Evolutionary conservation across 2,888 invertebrate species (phyloP).

Genomic region (Colostygia pectinataria): DNA sequence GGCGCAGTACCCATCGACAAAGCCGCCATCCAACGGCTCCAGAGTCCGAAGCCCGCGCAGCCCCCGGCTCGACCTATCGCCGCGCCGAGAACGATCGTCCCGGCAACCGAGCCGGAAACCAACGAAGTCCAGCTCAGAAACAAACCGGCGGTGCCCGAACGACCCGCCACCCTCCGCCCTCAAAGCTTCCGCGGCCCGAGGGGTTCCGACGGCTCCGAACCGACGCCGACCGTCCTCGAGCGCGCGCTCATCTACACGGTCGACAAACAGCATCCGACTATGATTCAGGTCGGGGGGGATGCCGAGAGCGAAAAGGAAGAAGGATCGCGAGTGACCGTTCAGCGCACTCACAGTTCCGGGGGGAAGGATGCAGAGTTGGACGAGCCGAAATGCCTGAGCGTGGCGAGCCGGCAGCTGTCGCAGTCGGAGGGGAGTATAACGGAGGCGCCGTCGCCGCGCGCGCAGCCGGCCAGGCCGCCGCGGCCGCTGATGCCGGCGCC

Average conservation of each 20-base stretch:
- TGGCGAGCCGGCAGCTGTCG: constrained; percentile 74
- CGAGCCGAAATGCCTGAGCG: constrained; percentile 59
- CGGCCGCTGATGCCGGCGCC: constrained; percentile 62
- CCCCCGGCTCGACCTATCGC: constrained; percentile 79
- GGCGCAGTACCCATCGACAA: constrained; percentile 45
- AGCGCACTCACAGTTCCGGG: constrained; percentile 75
- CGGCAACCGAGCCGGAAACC: constrained; percentile 51
- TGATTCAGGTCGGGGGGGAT: constrained; percentile 81
- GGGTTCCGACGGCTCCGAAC: constrained; percentile 46
- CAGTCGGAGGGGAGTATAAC: constrained; percentile 85
- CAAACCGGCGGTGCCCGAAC: constrained; percentile 92
- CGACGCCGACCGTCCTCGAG: constrained; percentile 81
- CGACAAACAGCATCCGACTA: constrained; percentile 89
- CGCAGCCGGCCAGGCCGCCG: constrained; percentile 58
- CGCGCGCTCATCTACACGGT: constrained; percentile 88
- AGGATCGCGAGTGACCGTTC: constrained; percentile 60
- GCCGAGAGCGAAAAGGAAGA: constrained; percentile 47
- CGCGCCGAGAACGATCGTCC: constrained; percentile 70
- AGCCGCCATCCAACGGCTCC: constrained; percentile 43
- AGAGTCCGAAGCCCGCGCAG: constrained; percentile 72
- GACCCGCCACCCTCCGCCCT: constrained; percentile 87
- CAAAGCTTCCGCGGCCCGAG: constrained; percentile 78
- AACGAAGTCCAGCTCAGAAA: constrained; percentile 81
- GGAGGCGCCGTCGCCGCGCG: constrained; percentile 72
- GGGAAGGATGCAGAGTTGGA: constrained; percentile 72